These are phyloP conservation scores for Crossocerus cetratus DNA, from an alignment of 2,888 invertebrate species.

Conservation along the genomic window DNA sequence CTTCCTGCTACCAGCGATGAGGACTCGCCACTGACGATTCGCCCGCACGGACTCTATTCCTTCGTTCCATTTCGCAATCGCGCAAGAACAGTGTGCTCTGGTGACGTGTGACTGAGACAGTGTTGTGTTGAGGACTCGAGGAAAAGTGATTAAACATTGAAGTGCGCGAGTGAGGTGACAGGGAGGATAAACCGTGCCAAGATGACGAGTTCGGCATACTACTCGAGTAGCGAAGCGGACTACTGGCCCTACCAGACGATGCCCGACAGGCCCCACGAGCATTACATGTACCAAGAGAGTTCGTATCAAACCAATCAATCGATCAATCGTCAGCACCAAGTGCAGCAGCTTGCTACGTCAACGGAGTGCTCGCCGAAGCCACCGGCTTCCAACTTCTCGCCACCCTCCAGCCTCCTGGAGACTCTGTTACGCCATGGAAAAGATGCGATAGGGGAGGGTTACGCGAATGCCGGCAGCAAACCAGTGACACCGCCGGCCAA, in stretches of 20 bases:
- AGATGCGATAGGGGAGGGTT: constrained; percentile 55
- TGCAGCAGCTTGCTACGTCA: constrained; percentile 8
- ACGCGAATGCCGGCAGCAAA: constrained; percentile 21
- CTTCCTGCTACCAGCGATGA: not conserved
- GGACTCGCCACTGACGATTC: no score
- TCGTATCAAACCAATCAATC: constrained; percentile 15
- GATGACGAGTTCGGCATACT: constrained; percentile 66
- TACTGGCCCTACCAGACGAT: constrained; percentile 63
- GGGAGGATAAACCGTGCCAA: not conserved
- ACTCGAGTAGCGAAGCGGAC: constrained; percentile 49
- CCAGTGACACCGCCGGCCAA: constrained; percentile 4
- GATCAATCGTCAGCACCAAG: constrained; percentile 24
- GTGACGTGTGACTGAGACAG: not conserved
- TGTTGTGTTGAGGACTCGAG: not conserved
- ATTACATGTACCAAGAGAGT: constrained; percentile 28
- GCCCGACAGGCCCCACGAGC: constrained; percentile 39
- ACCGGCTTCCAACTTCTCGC: not conserved
- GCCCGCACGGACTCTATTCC: no score
- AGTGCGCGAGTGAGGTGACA: not conserved
- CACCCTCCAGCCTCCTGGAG: constrained; percentile 62
- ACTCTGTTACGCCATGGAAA: constrained; percentile 65
- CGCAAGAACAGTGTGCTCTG: no score
- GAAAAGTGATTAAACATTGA: not conserved
- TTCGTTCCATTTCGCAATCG: no score
- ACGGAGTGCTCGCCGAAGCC: constrained; percentile 5